Evolutionary conservation across 1,140 invertebrate genomes (phyloP).

Genomic region (Andricus grossulariae): DNA sequence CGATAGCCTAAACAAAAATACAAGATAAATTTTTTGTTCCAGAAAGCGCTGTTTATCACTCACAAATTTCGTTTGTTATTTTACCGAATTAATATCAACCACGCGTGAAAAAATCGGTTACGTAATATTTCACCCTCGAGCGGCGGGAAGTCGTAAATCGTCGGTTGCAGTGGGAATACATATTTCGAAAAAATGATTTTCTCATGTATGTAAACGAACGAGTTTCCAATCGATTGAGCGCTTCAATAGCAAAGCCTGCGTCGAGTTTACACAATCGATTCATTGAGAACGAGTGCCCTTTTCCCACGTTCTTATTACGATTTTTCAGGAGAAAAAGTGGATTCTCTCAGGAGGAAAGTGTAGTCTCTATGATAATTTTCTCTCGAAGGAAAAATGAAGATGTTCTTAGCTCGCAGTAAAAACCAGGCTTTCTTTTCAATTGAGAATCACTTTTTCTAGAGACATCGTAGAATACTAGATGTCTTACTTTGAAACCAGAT

Average conservation of each 20-base stretch:
- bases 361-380: slow-evolving; percentile 8
- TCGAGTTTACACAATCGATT: slow-evolving; percentile 15
- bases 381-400: not conserved
- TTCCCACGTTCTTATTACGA: slow-evolving; percentile 28
- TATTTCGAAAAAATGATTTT: slow-evolving; percentile 30
- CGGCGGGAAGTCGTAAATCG: slow-evolving; percentile 6
- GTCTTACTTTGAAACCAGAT: too few relatives aligned
- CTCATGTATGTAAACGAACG: slow-evolving; percentile 9
- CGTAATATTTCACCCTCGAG: slow-evolving; percentile 11
- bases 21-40: not conserved
- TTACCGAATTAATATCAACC: slow-evolving; percentile 6
- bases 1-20: not conserved
- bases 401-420: not conserved
- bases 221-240: slow-evolving; percentile 1
- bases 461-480: too few relatives aligned
- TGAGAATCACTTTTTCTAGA: not conserved
- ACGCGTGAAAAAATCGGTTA: slow-evolving; percentile 30
- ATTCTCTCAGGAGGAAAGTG: not conserved
- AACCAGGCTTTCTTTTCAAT: not conserved
- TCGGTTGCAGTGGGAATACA: slow-evolving; percentile 27
- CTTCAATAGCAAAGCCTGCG: not conserved
- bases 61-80: slow-evolving; percentile 8
- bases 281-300: slow-evolving; percentile 11
- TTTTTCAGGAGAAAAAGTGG: slow-evolving; percentile 2
- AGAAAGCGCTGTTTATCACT: slow-evolving; percentile 26